Evolutionary conservation across 2,888 invertebrate genomes (phyloP).

Genomic region (Acleris sparsana): DNA sequence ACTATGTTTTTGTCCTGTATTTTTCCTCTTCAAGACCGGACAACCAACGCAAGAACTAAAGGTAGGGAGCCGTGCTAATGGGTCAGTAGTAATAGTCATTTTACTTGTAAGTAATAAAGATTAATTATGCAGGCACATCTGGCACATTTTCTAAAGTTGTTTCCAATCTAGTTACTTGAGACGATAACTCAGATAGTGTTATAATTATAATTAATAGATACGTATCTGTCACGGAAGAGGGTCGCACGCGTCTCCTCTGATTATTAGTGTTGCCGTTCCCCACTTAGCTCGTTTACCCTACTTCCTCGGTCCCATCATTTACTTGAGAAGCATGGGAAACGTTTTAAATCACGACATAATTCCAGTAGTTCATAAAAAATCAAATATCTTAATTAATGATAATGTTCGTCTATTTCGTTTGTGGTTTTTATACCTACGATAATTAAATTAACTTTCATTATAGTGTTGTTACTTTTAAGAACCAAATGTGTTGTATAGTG

Average conservation of each 20-base stretch:
- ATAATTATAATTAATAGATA: conserved; percentile 58
- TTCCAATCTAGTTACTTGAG: conserved; percentile 34
- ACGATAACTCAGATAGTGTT: conserved; percentile 49
- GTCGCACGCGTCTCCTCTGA: conserved; percentile 59
- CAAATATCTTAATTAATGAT: conserved; percentile 47
- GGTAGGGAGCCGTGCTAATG: conserved; percentile 4
- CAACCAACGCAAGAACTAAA: neutral
- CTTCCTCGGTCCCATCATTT: conserved; percentile 16
- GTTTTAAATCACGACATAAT: conserved; percentile 13
- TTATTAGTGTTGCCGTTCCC: conserved; percentile 46
- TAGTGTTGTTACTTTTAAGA: too few species aligned
- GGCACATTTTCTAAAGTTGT: conserved; percentile 33
- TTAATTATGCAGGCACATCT: conserved; percentile 29
- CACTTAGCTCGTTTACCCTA: conserved; percentile 38
- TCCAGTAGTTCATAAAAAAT: conserved; percentile 40
- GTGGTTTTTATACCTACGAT: neutral
- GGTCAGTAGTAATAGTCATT: conserved; percentile 22
- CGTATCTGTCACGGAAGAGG: conserved; percentile 54
- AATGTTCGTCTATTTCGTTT: conserved; percentile 32
- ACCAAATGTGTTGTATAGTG: too few species aligned
- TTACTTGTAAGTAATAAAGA: conserved; percentile 24
- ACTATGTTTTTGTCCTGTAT: too few species aligned
- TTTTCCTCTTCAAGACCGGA: too few species aligned
- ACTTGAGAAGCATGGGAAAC: conserved; percentile 12
- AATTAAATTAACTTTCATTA: too few species aligned